Evolutionary conservation across 64 coral and sea anemone genomes (phyloP), one percentile per base, ranked within the genome.

Genomic region (Pocillopora damicornis): DNA sequence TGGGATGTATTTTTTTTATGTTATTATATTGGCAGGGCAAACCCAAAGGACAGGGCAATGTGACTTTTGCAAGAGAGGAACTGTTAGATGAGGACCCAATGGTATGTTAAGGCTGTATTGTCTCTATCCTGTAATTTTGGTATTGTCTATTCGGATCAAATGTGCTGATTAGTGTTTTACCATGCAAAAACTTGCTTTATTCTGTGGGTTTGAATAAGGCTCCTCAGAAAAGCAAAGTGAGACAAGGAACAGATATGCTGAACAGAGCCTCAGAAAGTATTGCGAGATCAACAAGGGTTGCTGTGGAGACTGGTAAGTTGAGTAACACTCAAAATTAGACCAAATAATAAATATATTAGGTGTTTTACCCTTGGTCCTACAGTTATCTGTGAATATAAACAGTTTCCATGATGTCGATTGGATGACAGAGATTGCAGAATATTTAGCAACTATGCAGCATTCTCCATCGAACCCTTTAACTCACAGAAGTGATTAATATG

Each of bases 211-310:
- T 26, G 61, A 69, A 12, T 45, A 64, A 96, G 94, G 94, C 90
- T 86, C 64, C 75, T 23, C 90, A 96, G 69, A 79, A 87, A 77
- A 90, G 79, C 67, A 76, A 91, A 75, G 87, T 99, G 14, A 90
- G 90, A 36, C 93, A 90, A 74, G 97, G 93, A 30, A 99, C 93
- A 86, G 97, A 99, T 4, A 99, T 71, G 20, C 66, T 99, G 56
- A 95, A 99, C 88, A 95, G 75, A 87, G 79, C 97, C 15, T 93
- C 97, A 38, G 93, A 99, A 13, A 99, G 97, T 76, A 95, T 99
- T 87, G 97, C 97, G 91, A 95, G 97, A 93, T 99, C 97, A 22
- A 94, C 93, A 82, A 88, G 83, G 86, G 93, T 99, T 91, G 93
- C 97, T 57, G 87, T 92, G 7, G 97, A 99, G 75, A 95, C 97